Evolutionary conservation across 2,888 invertebrate genomes (phyloP), one percentile per base, ranked within the genome.

Genomic region (Dioctria rufipes): DNA sequence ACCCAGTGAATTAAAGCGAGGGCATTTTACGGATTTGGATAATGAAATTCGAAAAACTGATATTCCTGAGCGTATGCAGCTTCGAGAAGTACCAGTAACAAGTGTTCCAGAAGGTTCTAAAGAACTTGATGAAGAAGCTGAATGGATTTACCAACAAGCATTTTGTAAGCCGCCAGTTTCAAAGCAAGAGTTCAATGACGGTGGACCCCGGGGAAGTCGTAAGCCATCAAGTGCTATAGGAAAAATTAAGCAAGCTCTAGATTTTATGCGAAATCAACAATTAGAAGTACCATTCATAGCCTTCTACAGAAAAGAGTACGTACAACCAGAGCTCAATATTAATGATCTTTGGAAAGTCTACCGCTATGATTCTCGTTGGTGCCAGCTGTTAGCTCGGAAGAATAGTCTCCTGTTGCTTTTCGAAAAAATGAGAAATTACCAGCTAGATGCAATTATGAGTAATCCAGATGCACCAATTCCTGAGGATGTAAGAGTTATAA

Each of bases 261-360:
- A 98, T 86, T 98, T 98, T 87, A 98, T 99, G 93, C 91, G 98
- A 60, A 98, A 98, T 88, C 96, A 98, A 86, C 94, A 96, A 69
- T 91, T 98, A 84, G 99, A 99, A 90, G 98, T 99, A 61, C 99
- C 99, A 0, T 99, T 99, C 88, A 99, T 99, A 85, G 97, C 98
- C 0, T 98, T 98, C 89, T 99, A 99, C 88, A 93, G 99, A 42
- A 99, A 99, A 88, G 99, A 99, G 88, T 98, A 98, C 85, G 97
- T 99, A 0, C 95, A 96, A 85, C 97, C 98, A 0, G 98, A 98
- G 86, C 90, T 99, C 39, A 96, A 94, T 84, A 96, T 98, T 78
- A 96, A 96, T 85, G 99, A 99, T 87, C 90, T 99, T 46, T 99
- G 99, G 99, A 96, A 95, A 87, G 95, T 99, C n/a, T 99, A 97